Evolutionary conservation across 2,888 invertebrate species (phyloP).

Genomic region (Drosophila mercatorum): DNA sequence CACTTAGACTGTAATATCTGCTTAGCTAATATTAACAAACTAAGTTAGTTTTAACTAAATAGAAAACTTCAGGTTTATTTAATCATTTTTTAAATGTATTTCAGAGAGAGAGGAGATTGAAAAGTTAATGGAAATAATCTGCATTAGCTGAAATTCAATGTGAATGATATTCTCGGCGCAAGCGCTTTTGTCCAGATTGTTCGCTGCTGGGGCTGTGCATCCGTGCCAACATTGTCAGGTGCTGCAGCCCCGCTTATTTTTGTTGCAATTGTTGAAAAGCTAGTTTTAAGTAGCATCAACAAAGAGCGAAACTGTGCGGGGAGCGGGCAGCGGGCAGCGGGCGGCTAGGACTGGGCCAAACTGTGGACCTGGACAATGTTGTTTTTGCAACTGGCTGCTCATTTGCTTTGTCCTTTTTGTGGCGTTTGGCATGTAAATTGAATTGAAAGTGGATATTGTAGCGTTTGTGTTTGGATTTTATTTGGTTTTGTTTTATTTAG

Average conservation of each 20-base stretch:
- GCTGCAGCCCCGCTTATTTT: conserved; percentile 50
- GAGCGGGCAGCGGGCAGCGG: too few relatives aligned
- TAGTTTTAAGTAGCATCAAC: conserved; percentile 70
- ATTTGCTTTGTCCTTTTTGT: conserved; percentile 72
- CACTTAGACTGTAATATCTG: not conserved
- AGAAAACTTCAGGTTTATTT: not conserved
- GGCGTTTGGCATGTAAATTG: conserved; percentile 73
- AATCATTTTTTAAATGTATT: not conserved
- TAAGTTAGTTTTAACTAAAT: not conserved
- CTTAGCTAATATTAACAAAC: not conserved
- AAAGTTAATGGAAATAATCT: not conserved
- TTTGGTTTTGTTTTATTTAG: conserved; percentile 27
- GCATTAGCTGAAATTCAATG: not conserved
- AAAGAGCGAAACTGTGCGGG: not conserved
- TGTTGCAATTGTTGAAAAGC: conserved; percentile 67
- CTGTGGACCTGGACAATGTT: conserved; percentile 43
- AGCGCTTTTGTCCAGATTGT: not conserved
- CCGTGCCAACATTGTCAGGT: conserved; percentile 53
- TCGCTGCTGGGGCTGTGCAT: conserved; percentile 7
- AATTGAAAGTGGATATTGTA: conserved; percentile 72
- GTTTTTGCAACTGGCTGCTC: conserved; percentile 66
- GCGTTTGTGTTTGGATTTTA: conserved; percentile 48
- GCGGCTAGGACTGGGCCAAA: too few relatives aligned
- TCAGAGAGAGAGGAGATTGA: too few relatives aligned
- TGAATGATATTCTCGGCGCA: conserved; percentile 45